Evolutionary conservation across 2,113 vertebrate species (phyloP).

Genomic region (Cinclus mexicanus): DNA sequence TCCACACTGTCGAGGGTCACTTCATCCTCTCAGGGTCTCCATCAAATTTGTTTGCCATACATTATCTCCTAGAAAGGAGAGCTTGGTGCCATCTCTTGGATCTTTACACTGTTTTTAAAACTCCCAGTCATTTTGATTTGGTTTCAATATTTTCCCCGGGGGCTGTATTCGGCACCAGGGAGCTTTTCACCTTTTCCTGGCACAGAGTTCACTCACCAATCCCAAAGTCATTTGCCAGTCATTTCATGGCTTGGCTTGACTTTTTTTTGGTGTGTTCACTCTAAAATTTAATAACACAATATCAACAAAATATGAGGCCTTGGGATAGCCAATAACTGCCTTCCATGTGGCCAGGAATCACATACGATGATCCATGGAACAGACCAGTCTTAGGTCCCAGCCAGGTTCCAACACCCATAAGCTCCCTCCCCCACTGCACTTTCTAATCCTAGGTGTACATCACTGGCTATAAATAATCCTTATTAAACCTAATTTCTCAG

Average conservation of each 20-base stretch:
- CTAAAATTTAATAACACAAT: not conserved
- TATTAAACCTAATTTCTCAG: not conserved
- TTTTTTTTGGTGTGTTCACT: not conserved
- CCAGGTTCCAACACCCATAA: not conserved
- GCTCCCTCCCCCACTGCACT: accelerated
- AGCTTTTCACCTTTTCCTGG: slow-evolving; percentile 28
- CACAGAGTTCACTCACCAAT: not conserved
- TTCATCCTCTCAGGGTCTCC: not conserved
- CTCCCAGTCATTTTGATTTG: not conserved
- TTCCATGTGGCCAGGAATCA: not conserved
- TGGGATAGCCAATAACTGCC: not conserved
- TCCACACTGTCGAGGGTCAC: slow-evolving; percentile 9
- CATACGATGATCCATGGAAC: not conserved
- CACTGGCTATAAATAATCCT: not conserved
- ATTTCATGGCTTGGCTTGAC: not conserved
- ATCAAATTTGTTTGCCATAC: slow-evolving; percentile 1
- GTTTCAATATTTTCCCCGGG: not conserved
- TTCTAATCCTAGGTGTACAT: not conserved
- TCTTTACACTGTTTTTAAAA: not conserved
- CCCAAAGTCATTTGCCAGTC: not conserved
- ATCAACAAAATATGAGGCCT: not conserved
- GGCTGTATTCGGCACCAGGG: not conserved
- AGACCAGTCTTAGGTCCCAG: not conserved
- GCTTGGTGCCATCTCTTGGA: not conserved
- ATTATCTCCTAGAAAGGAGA: not conserved